Conservation (phyloP, 2,113 vertebrate species). For the Mastomys natalensis region DNA sequence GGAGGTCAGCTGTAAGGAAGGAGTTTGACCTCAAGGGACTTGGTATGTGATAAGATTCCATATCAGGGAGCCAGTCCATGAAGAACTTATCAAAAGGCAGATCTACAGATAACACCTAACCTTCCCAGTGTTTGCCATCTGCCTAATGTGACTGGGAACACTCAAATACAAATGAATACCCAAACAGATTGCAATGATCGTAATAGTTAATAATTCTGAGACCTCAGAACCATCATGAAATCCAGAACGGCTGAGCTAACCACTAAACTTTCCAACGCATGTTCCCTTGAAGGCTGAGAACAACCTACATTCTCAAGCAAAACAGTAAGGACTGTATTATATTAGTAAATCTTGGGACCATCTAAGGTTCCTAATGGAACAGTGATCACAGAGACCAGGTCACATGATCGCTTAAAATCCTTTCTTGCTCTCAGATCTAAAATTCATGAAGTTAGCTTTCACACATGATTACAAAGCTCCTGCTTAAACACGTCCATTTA, state of each 20-base stretch:
- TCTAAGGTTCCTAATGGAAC: slow-evolving; percentile 30
- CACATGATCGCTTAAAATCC: slow-evolving; percentile 50
- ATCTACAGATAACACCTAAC: not conserved
- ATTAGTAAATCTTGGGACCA: slow-evolving; percentile 14
- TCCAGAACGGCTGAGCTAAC: not conserved
- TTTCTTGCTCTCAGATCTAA: slow-evolving; percentile 30
- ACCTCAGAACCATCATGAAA: slow-evolving; percentile 8
- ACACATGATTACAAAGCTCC: not conserved
- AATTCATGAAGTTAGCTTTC: slow-evolving; percentile 37
- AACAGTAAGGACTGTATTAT: not conserved
- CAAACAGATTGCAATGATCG: slow-evolving; percentile 1
- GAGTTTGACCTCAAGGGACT: not conserved
- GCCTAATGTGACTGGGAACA: not conserved
- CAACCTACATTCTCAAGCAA: not conserved
- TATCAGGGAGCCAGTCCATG: not conserved
- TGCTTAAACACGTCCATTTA: slow-evolving; percentile 21
- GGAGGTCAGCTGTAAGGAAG: not conserved
- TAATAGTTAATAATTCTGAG: not conserved
- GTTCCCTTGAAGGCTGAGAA: not conserved
- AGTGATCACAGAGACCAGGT: not conserved
- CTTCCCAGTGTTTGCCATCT: not conserved
- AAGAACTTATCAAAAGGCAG: not conserved
- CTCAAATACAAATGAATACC: not conserved
- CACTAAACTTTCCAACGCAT: not conserved
- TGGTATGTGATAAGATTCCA: not conserved